Evolutionary conservation across 1,140 invertebrate species (phyloP).

Genomic region (Vanessa atalanta): DNA sequence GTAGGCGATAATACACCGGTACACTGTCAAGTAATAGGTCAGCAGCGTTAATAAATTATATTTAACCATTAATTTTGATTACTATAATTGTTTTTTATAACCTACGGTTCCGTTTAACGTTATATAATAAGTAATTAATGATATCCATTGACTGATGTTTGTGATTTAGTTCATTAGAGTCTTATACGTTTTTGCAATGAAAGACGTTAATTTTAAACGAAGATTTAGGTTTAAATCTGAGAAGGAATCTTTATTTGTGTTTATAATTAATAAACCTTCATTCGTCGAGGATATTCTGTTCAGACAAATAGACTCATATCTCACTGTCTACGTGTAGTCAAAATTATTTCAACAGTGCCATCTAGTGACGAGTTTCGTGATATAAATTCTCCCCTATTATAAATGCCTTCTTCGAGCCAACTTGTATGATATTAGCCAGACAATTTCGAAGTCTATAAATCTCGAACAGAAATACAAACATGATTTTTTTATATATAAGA

Average conservation of each 20-base stretch:
- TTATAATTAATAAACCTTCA: too few relatives aligned
- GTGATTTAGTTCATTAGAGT: background rate
- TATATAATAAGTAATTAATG: slow-evolving; percentile 2
- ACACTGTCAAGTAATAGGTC: slow-evolving; percentile 24
- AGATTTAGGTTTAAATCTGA: too few relatives aligned
- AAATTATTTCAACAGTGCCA: too few relatives aligned
- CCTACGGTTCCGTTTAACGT: slow-evolving; percentile 1
- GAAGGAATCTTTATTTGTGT: too few relatives aligned
- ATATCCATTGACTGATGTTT: background rate
- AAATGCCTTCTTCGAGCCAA: too few relatives aligned
- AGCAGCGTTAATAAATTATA: slow-evolving; percentile 21
- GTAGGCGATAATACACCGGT: slow-evolving; percentile 21
- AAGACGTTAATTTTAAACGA: too few relatives aligned
- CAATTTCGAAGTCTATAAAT: background rate
- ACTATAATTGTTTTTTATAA: slow-evolving; percentile 1
- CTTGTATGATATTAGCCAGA: too few relatives aligned
- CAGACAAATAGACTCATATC: too few relatives aligned
- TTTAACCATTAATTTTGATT: background rate
- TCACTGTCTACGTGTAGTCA: too few relatives aligned
- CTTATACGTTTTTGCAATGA: background rate
- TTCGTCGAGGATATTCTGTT: too few relatives aligned
- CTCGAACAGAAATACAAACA: background rate
- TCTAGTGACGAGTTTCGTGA: too few relatives aligned
- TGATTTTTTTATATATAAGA: background rate
- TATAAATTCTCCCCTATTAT: too few relatives aligned